A percentile compares a stretch with the other conserved stretches of the same genome.
These are phyloP conservation scores for Myotis pilosus DNA, from an alignment of 2,797 vertebrate species.

Conservation along the genomic window DNA sequence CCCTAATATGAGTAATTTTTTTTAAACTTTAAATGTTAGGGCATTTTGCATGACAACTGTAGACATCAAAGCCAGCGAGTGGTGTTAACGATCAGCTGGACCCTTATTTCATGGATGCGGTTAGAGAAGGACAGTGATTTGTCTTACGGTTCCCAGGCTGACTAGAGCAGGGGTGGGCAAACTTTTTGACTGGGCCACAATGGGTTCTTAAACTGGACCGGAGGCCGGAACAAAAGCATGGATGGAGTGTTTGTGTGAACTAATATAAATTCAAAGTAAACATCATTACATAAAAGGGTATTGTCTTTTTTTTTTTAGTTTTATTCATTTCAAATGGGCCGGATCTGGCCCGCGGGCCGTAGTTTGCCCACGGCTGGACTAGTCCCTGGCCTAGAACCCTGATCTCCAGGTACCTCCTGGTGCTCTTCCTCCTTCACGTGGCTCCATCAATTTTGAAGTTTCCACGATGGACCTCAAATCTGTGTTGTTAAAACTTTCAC, in stretches of 20 bases:
- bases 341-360: too few species aligned
- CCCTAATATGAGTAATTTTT: neutral
- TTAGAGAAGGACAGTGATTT: neutral
- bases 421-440: neutral
- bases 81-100: neutral
- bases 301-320: too few species aligned
- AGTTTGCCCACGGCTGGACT: neutral
- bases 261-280: too few species aligned
- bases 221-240: too few species aligned
- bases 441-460: neutral
- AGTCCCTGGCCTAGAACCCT: neutral
- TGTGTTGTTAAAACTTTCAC: neutral
- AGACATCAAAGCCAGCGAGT: neutral
- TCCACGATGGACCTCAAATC: neutral
- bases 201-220: too few species aligned
- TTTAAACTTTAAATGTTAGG: neutral
- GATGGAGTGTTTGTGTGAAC: too few species aligned
- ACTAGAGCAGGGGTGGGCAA: neutral
- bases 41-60: neutral
- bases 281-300: too few species aligned
- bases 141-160: neutral
- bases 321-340: too few species aligned
- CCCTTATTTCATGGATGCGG: neutral
- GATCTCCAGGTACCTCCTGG: neutral
- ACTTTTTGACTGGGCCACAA: too few species aligned